Conservation (phyloP, 2,888 invertebrate genomes). For the Drosophila recens region DNA sequence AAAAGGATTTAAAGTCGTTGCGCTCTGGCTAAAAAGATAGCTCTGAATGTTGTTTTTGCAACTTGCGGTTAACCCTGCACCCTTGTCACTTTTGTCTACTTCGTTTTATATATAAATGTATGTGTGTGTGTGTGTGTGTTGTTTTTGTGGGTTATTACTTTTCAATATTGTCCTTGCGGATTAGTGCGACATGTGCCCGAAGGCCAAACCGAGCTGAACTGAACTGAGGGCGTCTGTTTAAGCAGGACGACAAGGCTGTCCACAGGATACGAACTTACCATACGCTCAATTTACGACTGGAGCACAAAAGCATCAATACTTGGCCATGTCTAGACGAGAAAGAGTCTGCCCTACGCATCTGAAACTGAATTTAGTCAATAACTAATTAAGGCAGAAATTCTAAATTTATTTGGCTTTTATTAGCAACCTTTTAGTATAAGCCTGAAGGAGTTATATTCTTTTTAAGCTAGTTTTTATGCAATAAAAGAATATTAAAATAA, state of each 20-base stretch:
- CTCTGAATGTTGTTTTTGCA: constrained; percentile 74
- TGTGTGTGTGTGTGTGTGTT: constrained; percentile 57
- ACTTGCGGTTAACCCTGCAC: constrained; percentile 73
- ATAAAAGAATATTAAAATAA: too few relatives aligned
- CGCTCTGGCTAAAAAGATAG: constrained; percentile 67
- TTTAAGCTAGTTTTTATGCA: too few relatives aligned
- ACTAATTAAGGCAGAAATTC: background rate
- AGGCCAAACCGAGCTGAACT: constrained; percentile 33
- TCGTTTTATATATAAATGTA: background rate
- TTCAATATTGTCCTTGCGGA: constrained; percentile 85
- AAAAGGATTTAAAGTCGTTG: constrained; percentile 78
- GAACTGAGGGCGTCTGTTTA: constrained; percentile 25
- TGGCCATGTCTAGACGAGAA: constrained; percentile 9
- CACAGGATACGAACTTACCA: constrained; percentile 12
- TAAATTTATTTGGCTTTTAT: background rate
- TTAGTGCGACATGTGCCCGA: constrained; percentile 80
- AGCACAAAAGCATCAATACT: background rate
- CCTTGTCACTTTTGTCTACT: constrained; percentile 59
- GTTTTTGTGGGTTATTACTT: constrained; percentile 84
- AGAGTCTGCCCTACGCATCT: background rate
- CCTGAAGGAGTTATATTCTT: background rate
- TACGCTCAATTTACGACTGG: constrained; percentile 37
- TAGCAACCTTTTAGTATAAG: background rate
- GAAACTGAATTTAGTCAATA: background rate
- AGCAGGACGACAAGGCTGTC: constrained; percentile 36